These are phyloP conservation scores for Collichthys lucidus DNA, from an alignment of 2,113 vertebrate species.

Conservation along the genomic window DNA sequence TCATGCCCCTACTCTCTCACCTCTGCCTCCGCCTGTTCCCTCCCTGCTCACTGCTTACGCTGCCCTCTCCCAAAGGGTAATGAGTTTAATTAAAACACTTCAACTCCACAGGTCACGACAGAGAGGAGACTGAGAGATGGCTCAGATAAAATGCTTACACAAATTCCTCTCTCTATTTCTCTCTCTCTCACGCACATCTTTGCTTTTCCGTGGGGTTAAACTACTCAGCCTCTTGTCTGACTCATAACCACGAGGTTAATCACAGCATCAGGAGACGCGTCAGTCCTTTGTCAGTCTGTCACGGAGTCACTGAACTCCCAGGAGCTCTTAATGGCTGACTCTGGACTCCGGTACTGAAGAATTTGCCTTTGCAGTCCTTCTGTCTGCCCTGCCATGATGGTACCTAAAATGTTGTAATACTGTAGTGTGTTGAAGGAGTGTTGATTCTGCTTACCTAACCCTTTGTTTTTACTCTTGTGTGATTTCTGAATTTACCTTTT, in stretches of 20 bases:
- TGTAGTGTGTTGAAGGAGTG: neutral
- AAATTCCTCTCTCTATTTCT: neutral
- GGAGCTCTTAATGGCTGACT: constrained; percentile 22
- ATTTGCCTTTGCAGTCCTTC: neutral
- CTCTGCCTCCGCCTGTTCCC: constrained; percentile 16
- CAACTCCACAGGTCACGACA: constrained; percentile 36
- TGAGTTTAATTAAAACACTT: constrained; percentile 68
- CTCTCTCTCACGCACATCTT: neutral
- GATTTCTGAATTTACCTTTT: neutral
- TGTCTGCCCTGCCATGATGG: no score
- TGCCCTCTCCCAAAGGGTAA: constrained; percentile 39
- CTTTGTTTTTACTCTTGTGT: no score
- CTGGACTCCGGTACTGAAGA: neutral
- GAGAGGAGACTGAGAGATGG: constrained; percentile 22
- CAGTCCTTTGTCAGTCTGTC: constrained; percentile 28
- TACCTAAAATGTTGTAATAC: neutral
- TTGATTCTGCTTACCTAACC: neutral
- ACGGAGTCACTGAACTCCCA: constrained; percentile 8
- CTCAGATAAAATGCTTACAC: constrained; percentile 34
- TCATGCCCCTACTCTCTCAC: constrained; percentile 4
- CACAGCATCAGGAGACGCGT: constrained; percentile 33
- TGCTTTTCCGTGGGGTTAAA: constrained; percentile 35
- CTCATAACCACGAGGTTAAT: constrained; percentile 62
- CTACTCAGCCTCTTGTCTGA: constrained; percentile 39
- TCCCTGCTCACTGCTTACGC: constrained; percentile 22